Evolutionary conservation across 2,797 vertebrate species (phyloP).

Genomic region (Myripristis jacobus): DNA sequence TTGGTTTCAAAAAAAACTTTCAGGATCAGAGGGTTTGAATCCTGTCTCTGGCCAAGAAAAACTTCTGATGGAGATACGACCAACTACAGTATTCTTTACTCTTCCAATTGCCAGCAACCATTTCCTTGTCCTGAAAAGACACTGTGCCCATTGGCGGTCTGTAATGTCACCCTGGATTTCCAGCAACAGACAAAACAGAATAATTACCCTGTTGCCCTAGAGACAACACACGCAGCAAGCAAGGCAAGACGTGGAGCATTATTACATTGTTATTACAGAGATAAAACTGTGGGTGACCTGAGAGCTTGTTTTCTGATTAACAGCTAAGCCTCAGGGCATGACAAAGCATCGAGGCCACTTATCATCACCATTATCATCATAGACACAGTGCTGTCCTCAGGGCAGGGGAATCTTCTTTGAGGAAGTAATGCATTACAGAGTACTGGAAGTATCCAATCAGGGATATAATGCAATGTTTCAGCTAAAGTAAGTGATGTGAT

Average conservation of each 20-base stretch:
- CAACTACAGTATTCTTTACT: slow-evolving; percentile 28
- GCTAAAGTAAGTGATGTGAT: neutral
- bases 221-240: slow-evolving; percentile 22
- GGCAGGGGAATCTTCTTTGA: slow-evolving; percentile 4
- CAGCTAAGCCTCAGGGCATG: slow-evolving; percentile 33
- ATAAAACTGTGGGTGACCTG: slow-evolving; percentile 45
- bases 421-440: neutral
- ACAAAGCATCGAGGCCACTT: slow-evolving; percentile 33
- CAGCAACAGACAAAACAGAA: slow-evolving; percentile 37
- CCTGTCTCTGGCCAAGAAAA: neutral
- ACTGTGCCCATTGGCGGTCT: slow-evolving; percentile 5
- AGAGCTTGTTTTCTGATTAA: slow-evolving; percentile 54
- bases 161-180: slow-evolving; percentile 50
- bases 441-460: slow-evolving; percentile 21
- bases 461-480: neutral
- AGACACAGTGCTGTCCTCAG: slow-evolving; percentile 26
- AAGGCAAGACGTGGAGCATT: slow-evolving; percentile 12
- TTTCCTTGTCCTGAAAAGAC: neutral
- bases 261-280: slow-evolving; percentile 36
- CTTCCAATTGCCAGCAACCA: slow-evolving; percentile 6
- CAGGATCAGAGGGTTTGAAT: neutral
- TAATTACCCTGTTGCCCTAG: slow-evolving; percentile 52
- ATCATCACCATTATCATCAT: slow-evolving; percentile 38
- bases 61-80: slow-evolving; percentile 26
- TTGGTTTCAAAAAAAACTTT: neutral